phyloP scores from a whole-genome alignment of 2,113 vertebrate species.

The Catharus fuscescens region DNA sequence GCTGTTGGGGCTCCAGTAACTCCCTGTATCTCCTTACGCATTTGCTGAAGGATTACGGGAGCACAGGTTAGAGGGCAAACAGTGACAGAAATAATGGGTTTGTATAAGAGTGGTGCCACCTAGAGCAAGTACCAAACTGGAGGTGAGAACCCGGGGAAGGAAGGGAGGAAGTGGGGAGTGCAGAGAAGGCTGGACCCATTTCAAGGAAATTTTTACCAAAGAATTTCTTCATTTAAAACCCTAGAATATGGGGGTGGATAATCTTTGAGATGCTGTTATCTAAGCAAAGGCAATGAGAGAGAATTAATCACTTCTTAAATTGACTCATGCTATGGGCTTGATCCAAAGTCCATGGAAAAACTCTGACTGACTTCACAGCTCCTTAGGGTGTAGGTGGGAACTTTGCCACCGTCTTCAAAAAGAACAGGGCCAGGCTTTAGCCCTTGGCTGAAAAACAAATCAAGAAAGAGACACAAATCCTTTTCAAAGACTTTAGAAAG shows the following conservation, averaged over 20 bases:
- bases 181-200: neutral
- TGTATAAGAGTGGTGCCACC: neutral
- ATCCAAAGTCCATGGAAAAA: constrained; percentile 46
- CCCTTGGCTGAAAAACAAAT: constrained; percentile 13
- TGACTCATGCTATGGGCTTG: constrained; percentile 42
- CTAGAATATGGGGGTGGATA: neutral
- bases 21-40: rapidly evolving
- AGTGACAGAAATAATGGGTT: neutral
- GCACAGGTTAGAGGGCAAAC: neutral
- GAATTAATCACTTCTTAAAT: constrained; percentile 34
- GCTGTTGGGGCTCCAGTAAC: neutral
- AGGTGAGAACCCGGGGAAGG: neutral
- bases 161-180: neutral
- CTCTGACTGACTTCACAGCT: constrained; percentile 31
- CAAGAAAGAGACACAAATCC: neutral
- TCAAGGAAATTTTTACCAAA: neutral
- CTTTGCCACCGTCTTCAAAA: constrained; percentile 44
- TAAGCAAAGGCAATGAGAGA: neutral
- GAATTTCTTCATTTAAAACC: neutral
- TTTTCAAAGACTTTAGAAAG: neutral
- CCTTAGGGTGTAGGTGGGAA: constrained; percentile 52
- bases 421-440: constrained; percentile 4
- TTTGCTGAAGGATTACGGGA: neutral
- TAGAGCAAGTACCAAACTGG: neutral
- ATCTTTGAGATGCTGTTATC: neutral